Evolutionary conservation across 2,888 invertebrate genomes (phyloP).

Genomic region (Chymomyza fuscimana): DNA sequence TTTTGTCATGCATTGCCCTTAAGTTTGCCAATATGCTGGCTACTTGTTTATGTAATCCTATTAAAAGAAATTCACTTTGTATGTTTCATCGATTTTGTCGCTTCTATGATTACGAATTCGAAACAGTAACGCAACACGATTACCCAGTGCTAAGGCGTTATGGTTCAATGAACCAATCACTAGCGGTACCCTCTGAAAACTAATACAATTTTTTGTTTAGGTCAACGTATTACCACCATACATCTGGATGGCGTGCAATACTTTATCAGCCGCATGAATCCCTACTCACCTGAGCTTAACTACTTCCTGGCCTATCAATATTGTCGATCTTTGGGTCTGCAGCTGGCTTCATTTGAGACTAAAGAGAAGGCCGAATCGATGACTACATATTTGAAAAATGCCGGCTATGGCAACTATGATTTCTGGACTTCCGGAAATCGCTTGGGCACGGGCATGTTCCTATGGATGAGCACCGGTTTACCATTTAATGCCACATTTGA

Average conservation of each 20-base stretch:
- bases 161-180: background rate
- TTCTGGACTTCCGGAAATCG: slow-evolving; percentile 95
- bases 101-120: slow-evolving; percentile 53
- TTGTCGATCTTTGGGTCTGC: slow-evolving; percentile 91
- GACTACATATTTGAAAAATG: slow-evolving; percentile 89
- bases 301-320: slow-evolving; percentile 93
- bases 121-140: slow-evolving; percentile 48
- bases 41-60: slow-evolving; percentile 64
- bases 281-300: slow-evolving; percentile 91
- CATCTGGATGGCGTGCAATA: slow-evolving; percentile 92
- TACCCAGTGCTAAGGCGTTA: slow-evolving; percentile 25
- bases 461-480: slow-evolving; percentile 94
- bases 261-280: slow-evolving; percentile 92
- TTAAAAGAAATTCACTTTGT: slow-evolving; percentile 67
- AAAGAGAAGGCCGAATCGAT: slow-evolving; percentile 93
- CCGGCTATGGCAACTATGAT: slow-evolving; percentile 91
- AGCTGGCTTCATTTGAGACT: slow-evolving; percentile 91
- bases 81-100: slow-evolving; percentile 16
- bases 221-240: slow-evolving; percentile 92
- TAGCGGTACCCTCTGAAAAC: background rate
- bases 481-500: slow-evolving; percentile 94
- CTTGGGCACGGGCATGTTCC: slow-evolving; percentile 91
- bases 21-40: background rate
- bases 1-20: slow-evolving; percentile 42
- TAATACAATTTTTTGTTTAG: slow-evolving; percentile 77